Evolutionary conservation across 2,888 invertebrate genomes (phyloP), one percentile per base, ranked within the genome.

Genomic region (Drosophila demipolita): DNA sequence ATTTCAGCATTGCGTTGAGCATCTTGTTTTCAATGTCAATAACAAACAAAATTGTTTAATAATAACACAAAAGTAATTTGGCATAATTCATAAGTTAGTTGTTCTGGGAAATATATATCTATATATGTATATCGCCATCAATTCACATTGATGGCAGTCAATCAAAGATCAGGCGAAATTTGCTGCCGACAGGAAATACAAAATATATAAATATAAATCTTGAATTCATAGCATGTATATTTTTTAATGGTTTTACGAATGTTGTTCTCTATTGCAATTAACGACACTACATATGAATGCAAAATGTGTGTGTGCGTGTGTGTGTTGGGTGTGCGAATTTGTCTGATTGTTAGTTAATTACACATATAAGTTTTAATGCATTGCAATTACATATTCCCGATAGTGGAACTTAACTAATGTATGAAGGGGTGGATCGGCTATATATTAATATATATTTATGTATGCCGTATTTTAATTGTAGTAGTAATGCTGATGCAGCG

Each of bases 401-500:
- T 62, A 42, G 38, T 69, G 58, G 33, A 69, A 69, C 57, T 57
- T 57, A 32, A 38, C 53, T 57, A 58, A 74, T 53, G 54, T 73
- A 48, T 68, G 55, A 59, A 33, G n/a, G 12, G 36, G 49, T 36
- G 45, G 32, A 11, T 17, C 29, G 38, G 29, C 35, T 50, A 61
- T 70, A 35, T 12, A 48, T 71, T 38, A 53, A 38, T 55, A 59
- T 45, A 38, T 49, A 42, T 38, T 20, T 33, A 33, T 55, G 9
- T 48, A 38, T 45, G 45, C 15, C 23, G n/a, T 66, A 55, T 35
- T 45, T 61, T 75, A 75, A 54, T 66, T 58, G 50, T 75, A 73
- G 58, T 73, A 73, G 78, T 79, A 66, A 75, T 80, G 77, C 77
- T 78, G 77, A 78, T 75, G 48, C 75, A 80, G 69, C 60, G 62